Evolutionary conservation across 2,797 vertebrate species (phyloP).

Genomic region (Harpagifer antarcticus): DNA sequence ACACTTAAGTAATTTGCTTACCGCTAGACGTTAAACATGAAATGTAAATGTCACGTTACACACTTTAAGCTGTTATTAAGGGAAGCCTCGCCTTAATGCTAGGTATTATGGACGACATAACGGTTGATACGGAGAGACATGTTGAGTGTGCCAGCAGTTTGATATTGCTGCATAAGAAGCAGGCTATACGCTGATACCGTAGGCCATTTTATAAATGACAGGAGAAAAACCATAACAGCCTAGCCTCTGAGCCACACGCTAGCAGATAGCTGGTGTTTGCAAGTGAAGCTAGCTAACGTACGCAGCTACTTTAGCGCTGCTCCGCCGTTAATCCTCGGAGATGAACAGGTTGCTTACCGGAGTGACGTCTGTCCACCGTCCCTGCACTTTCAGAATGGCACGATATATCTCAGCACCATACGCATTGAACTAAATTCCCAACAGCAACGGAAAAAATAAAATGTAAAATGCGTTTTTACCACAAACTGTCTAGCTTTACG

Average conservation of each 20-base stretch:
- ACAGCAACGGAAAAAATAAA: constrained; percentile 2
- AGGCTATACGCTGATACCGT: not conserved
- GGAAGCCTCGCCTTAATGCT: not conserved
- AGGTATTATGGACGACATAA: not conserved
- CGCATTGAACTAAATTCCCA: not conserved
- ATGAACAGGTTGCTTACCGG: constrained; percentile 79
- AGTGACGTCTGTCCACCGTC: constrained; percentile 41
- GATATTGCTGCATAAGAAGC: not conserved
- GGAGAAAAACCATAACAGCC: not conserved
- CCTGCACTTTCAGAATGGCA: constrained; percentile 15
- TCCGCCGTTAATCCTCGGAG: constrained; percentile 53
- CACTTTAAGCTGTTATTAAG: not conserved
- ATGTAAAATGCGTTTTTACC: constrained; percentile 8
- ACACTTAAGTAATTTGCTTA: not conserved
- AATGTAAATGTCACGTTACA: not conserved
- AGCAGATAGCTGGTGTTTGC: not conserved
- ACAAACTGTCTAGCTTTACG: constrained; percentile 23
- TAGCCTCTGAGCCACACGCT: not conserved
- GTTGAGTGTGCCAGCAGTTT: not conserved
- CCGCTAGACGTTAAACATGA: not conserved
- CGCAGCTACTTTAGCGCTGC: not conserved
- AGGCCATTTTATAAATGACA: not conserved
- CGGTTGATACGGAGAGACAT: not conserved
- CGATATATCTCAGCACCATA: constrained; percentile 48
- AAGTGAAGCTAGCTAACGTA: constrained; percentile 19